These are phyloP conservation scores for Larimichthys crocea DNA, from an alignment of 2,113 vertebrate species.

Conservation along the genomic window DNA sequence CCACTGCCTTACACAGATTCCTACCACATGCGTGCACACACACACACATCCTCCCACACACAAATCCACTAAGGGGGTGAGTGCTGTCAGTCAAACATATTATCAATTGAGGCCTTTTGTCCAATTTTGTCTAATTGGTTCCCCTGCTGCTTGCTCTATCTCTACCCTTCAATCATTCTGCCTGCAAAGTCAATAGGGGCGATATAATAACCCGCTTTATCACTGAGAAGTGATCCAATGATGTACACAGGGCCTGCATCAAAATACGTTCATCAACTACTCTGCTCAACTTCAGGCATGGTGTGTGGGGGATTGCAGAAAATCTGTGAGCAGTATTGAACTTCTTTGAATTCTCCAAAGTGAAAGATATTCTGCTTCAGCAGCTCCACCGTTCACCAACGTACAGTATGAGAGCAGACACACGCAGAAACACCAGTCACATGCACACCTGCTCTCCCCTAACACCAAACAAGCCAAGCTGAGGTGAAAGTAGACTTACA, in stretches of 20 bases:
- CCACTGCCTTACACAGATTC: slow-evolving; percentile 23
- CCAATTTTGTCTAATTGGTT: slow-evolving; percentile 86
- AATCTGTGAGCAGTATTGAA: slow-evolving; percentile 66
- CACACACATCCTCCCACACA: slow-evolving; percentile 10
- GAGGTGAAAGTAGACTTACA: slow-evolving; percentile 85
- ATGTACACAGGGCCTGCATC: slow-evolving; percentile 66
- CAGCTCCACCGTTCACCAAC: slow-evolving; percentile 23
- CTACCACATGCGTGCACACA: slow-evolving; percentile 8
- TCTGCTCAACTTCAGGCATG: slow-evolving; percentile 63
- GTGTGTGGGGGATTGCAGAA: slow-evolving; percentile 46
- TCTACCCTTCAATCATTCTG: slow-evolving; percentile 80
- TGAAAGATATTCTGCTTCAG: slow-evolving; percentile 44
- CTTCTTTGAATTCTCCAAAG: slow-evolving; percentile 55
- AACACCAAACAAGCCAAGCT: background rate
- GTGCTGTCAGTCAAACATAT: slow-evolving; percentile 82
- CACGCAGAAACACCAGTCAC: slow-evolving; percentile 13
- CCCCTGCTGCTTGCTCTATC: slow-evolving; percentile 79
- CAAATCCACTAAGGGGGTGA: slow-evolving; percentile 57
- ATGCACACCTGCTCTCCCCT: background rate
- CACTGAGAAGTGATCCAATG: slow-evolving; percentile 75
- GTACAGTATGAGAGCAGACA: slow-evolving; percentile 8
- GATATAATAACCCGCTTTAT: slow-evolving; percentile 81
- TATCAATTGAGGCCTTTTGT: slow-evolving; percentile 85
- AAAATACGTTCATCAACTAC: slow-evolving; percentile 68
- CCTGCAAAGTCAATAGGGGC: slow-evolving; percentile 77